These are phyloP conservation scores for Otus sunia DNA, from an alignment of 2,113 vertebrate genomes.

Conservation along the genomic window DNA sequence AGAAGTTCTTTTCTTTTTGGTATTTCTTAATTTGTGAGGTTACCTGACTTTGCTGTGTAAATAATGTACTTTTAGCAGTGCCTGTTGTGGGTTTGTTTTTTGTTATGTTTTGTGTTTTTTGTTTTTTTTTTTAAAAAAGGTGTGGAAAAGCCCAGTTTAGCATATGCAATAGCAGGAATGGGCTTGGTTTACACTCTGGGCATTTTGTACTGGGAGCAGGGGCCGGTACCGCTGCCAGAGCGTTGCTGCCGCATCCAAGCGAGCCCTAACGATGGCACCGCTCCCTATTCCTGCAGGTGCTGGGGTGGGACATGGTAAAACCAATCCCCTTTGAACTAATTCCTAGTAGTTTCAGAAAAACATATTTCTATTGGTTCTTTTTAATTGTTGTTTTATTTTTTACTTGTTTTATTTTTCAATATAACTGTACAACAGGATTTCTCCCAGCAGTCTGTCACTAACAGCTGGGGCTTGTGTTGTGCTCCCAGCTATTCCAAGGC, in stretches of 20 bases:
- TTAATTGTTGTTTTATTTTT: neutral
- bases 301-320: accelerated
- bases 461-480: neutral
- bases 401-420: neutral
- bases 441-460: neutral
- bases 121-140: neutral
- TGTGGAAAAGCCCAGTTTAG: neutral
- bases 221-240: accelerated
- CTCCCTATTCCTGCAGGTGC: accelerated
- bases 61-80: neutral
- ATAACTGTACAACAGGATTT: neutral
- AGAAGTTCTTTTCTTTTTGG: neutral
- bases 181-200: neutral
- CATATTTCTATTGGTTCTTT: accelerated
- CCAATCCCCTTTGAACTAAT: accelerated
- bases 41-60: neutral
- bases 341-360: neutral
- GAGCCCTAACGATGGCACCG: accelerated
- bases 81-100: neutral
- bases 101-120: too few relatives aligned
- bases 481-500: neutral
- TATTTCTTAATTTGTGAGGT: too few relatives aligned
- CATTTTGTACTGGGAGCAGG: accelerated
- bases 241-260: accelerated
- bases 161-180: accelerated